Percentiles rank a stretch among this genome's conserved stretches.
Conservation (phyloP, 2,113 vertebrate genomes). For the Leucoraja erinaceus region DNA sequence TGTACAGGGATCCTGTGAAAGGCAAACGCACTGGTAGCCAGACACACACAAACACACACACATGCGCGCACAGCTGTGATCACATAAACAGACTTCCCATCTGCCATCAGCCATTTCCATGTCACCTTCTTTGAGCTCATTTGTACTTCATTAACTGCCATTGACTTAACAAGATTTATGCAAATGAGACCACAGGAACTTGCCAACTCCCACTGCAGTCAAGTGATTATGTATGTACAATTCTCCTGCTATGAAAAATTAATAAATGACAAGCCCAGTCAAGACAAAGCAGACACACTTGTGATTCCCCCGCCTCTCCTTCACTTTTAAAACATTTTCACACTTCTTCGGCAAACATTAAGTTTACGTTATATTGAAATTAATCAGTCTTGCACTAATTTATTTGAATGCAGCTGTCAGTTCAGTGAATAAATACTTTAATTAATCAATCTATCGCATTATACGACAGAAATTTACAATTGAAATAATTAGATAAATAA, state of each 20-base stretch:
- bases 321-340: conserved; percentile 21
- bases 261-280: conserved; percentile 67
- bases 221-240: conserved; percentile 74
- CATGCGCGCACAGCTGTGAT: conserved; percentile 60
- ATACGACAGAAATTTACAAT: not conserved
- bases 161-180: conserved; percentile 84
- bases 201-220: conserved; percentile 71
- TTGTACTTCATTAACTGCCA: conserved; percentile 86
- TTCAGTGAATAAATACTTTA: conserved; percentile 28
- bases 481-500: conserved; percentile 9
- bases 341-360: conserved; percentile 18
- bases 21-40: not conserved
- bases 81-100: conserved; percentile 77
- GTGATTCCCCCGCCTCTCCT: not conserved
- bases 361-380: not conserved
- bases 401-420: conserved; percentile 2
- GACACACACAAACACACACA: conserved; percentile 30
- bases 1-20: not conserved
- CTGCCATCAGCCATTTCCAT: conserved; percentile 76
- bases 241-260: conserved; percentile 72
- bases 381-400: conserved; percentile 23
- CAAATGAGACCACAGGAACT: conserved; percentile 74
- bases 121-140: conserved; percentile 79
- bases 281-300: conserved; percentile 35
- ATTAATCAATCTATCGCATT: not conserved